Evolutionary conservation across 2,888 invertebrate genomes (phyloP), one percentile per base, ranked within the genome.

Genomic region (Oscheius myriophilus): DNA sequence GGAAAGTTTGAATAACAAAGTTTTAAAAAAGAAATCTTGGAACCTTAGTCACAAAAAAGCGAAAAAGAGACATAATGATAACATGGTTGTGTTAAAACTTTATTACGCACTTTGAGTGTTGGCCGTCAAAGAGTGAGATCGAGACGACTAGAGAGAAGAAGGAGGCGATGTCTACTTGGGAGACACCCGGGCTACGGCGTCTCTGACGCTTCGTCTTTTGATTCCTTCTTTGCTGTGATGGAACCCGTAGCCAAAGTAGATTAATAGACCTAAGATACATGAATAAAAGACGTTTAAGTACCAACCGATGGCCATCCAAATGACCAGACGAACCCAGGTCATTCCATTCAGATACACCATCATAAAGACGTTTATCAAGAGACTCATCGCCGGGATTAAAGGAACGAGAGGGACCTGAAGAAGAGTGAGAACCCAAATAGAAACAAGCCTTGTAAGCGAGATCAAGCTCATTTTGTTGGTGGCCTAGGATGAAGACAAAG

Each of bases 291-390:
- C 7, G 46, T 45, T 26, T 1, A 4, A 6, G n/a, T 18, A 18
- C 21, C 9, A 12, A 67, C 95, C 93, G 73, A 93, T 87, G 49
- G 90, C 90, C 93, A 95, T 94, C 96, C 96, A 96, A 71, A 94
- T 89, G 45, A 92, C 92, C 88, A 96, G 94, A 78, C 95, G 91
- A 67, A 95, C 90, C 81, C 95, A 90, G 0, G 95, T 95, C 84
- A 94, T 89, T 82, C 92, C 91, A 69, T 93, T 93, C 69, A 96
- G 90, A 88, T 94, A 94, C 87, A 95, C 91, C 87, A 95, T 95
- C 86, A 96, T 91, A 88, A 95, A 95, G 86, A 95, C 92, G 89
- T 96, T 96, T 82, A 95, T 92, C 67, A 92, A 91, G 71, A 96
- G 92, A 33, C 94, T 94, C 71, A 93, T 91, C 45, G 93, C 91